Percentiles rank a stretch among this genome's conserved stretches.
Evolutionary conservation across 2,888 invertebrate species (phyloP).

Genomic region (Elegia similella): DNA sequence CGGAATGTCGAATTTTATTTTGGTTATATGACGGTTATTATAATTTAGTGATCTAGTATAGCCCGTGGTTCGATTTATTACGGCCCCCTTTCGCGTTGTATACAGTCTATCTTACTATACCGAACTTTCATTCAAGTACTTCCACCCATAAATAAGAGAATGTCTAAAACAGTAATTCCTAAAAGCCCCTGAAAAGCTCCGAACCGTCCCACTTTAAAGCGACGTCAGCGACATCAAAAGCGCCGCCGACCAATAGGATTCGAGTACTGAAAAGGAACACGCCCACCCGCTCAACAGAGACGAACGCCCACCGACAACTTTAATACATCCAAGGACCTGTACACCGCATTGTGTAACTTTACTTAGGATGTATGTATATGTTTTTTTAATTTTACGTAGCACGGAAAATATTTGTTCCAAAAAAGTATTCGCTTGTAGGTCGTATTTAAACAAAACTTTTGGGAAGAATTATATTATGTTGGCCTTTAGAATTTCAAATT

Average conservation of each 20-base stretch:
- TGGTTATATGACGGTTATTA: too few relatives aligned
- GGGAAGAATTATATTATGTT: not conserved
- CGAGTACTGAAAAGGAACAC: conserved; percentile 71
- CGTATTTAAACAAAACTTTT: conserved; percentile 16
- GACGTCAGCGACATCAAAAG: conserved; percentile 52
- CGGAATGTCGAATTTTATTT: too few relatives aligned
- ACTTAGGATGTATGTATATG: not conserved
- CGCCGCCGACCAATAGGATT: conserved; percentile 51
- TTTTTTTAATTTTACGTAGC: not conserved
- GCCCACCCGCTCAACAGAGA: conserved; percentile 76
- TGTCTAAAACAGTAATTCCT: conserved; percentile 36
- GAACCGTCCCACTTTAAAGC: conserved; percentile 61
- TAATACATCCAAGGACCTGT: not conserved
- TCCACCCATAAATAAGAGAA: conserved; percentile 40
- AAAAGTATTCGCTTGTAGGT: not conserved
- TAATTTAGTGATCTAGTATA: too few relatives aligned
- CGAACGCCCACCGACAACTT: conserved; percentile 39
- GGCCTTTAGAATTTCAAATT: not conserved
- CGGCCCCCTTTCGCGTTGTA: too few relatives aligned
- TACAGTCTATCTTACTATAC: not conserved
- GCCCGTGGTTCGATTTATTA: too few relatives aligned
- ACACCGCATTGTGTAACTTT: not conserved
- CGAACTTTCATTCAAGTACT: conserved; percentile 18
- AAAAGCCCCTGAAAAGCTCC: conserved; percentile 65
- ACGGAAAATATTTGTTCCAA: not conserved